Evolutionary conservation across 1,140 invertebrate genomes (phyloP).

Genomic region (Camponotus vicinus): DNA sequence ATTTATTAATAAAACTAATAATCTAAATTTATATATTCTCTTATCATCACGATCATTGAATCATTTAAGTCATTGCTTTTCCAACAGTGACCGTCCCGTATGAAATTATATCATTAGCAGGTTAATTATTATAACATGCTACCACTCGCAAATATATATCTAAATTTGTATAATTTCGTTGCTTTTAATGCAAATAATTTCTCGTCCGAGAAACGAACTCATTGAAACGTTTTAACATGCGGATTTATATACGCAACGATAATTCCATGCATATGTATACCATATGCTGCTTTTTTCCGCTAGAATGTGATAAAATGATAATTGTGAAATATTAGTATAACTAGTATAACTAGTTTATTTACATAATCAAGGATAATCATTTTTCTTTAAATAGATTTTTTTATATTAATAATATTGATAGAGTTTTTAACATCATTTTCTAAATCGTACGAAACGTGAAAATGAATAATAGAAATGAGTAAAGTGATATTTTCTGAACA

Average conservation of each 20-base stretch:
- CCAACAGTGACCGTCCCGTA: neutral
- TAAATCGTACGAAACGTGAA: too few relatives aligned
- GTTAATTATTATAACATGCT: constrained; percentile 1
- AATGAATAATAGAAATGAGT: neutral
- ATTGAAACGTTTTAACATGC: neutral
- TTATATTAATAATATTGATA: neutral
- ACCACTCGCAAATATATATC: neutral
- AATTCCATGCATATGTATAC: neutral
- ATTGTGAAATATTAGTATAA: neutral
- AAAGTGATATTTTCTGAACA: neutral
- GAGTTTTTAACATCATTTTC: neutral
- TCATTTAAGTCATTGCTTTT: neutral
- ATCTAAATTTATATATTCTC: neutral
- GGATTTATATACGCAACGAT: neutral
- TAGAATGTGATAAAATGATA: neutral
- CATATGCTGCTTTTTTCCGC: neutral
- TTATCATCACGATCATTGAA: neutral
- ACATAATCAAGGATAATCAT: neutral
- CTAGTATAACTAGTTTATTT: constrained; percentile 5
- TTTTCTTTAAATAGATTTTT: neutral
- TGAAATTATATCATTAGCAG: neutral
- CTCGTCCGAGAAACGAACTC: neutral
- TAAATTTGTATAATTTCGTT: neutral
- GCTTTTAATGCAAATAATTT: neutral
- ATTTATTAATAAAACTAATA: neutral